These are phyloP conservation scores for Melanotaenia nigrans DNA, from an alignment of 2,797 vertebrate species.

Conservation along the genomic window DNA sequence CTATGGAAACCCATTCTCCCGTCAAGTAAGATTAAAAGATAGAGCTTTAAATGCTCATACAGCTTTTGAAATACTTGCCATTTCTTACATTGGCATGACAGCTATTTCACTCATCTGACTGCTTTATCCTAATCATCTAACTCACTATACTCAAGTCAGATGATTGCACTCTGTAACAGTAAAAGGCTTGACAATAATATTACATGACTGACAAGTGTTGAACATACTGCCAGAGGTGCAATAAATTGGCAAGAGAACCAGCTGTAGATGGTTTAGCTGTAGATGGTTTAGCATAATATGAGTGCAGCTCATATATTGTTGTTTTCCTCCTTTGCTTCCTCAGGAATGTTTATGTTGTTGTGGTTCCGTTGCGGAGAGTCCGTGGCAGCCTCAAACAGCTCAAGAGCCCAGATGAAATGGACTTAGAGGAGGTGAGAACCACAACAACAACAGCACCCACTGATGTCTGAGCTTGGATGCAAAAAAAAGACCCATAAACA, in stretches of 20 bases:
- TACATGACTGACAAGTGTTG: slow-evolving; percentile 2
- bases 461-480: slow-evolving; percentile 52
- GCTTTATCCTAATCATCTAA: not conserved
- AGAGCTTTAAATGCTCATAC: not conserved
- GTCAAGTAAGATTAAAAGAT: slow-evolving; percentile 85
- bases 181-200: not conserved
- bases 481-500: slow-evolving; percentile 44
- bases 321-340: slow-evolving; percentile 40
- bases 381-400: slow-evolving; percentile 88
- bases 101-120: slow-evolving; percentile 1
- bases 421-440: slow-evolving; percentile 93
- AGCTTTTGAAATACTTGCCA: not conserved
- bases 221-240: not conserved
- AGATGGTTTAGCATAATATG: slow-evolving; percentile 4
- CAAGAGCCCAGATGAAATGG: slow-evolving; percentile 97
- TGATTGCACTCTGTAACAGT: slow-evolving; percentile 2
- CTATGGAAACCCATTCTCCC: slow-evolving; percentile 85
- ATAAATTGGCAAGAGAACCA: not conserved
- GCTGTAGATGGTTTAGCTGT: not conserved
- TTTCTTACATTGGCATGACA: not conserved
- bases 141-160: slow-evolving; percentile 8
- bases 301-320: slow-evolving; percentile 35
- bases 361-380: slow-evolving; percentile 90
- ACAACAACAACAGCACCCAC: slow-evolving; percentile 41
- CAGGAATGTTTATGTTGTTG: slow-evolving; percentile 96